These are phyloP conservation scores for Sylvia borin DNA, from an alignment of 2,797 vertebrate species.

Conservation along the genomic window DNA sequence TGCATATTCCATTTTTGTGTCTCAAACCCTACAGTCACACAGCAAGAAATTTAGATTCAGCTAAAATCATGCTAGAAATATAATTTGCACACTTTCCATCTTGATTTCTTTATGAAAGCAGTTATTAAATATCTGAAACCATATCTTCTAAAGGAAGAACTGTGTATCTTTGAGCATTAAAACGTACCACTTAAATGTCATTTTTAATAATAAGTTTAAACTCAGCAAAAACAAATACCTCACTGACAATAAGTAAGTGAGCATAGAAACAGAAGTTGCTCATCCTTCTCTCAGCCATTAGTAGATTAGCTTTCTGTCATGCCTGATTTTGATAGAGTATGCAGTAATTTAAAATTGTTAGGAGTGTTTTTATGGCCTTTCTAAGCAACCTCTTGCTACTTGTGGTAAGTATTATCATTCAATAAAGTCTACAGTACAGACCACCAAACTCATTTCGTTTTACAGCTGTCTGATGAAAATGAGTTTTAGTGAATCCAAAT, in stretches of 20 bases:
- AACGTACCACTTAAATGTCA: neutral
- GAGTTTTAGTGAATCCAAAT: constrained; percentile 70
- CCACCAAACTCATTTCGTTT: constrained; percentile 68
- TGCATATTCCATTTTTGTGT: neutral
- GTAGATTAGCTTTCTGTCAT: constrained; percentile 52
- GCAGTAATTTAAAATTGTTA: constrained; percentile 54
- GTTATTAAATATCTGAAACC: neutral
- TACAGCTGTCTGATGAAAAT: constrained; percentile 75
- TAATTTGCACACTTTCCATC: neutral
- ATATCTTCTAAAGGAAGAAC: neutral
- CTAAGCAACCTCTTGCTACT: constrained; percentile 35
- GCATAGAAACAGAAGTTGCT: constrained; percentile 22
- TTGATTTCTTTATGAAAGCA: neutral
- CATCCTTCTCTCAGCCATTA: constrained; percentile 49
- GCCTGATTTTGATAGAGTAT: constrained; percentile 39
- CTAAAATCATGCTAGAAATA: neutral
- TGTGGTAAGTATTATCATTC: constrained; percentile 58
- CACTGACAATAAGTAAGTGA: constrained; percentile 62
- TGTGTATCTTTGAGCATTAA: neutral
- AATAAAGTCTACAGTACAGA: constrained; percentile 62
- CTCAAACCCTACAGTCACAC: neutral
- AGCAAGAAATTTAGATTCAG: neutral
- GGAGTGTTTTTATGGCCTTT: constrained; percentile 15
- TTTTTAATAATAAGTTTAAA: constrained; percentile 27
- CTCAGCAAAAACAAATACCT: constrained; percentile 32